These are phyloP conservation scores for Amphimallon solstitiale DNA, from an alignment of 2,888 invertebrate genomes.

Conservation along the genomic window DNA sequence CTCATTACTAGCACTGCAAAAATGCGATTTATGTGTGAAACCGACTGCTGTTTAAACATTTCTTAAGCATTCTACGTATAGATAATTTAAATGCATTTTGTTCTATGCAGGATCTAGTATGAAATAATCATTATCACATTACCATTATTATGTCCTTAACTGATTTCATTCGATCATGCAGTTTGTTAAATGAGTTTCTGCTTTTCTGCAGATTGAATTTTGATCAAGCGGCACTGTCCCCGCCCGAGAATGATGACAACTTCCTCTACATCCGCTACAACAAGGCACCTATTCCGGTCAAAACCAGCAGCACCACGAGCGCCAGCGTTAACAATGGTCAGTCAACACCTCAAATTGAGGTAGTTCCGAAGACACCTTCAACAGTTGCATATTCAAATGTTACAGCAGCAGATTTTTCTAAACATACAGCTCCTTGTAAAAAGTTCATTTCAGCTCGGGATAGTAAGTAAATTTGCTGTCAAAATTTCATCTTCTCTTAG, in stretches of 20 bases:
- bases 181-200: conserved; percentile 8
- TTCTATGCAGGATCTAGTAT: not conserved
- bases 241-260: conserved; percentile 79
- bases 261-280: conserved; percentile 71
- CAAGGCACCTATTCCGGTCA: conserved; percentile 50
- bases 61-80: no score
- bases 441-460: conserved; percentile 64
- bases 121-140: not conserved
- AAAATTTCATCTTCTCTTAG: not conserved
- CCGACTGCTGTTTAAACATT: no score
- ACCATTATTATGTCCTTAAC: not conserved
- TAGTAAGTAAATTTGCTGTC: conserved; percentile 47
- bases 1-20: no score
- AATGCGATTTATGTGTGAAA: no score
- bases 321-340: conserved; percentile 12
- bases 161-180: not conserved
- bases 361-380: conserved; percentile 33
- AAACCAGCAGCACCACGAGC: conserved; percentile 19
- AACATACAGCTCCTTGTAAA: conserved; percentile 76
- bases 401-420: conserved; percentile 66
- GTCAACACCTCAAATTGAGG: conserved; percentile 30
- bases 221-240: conserved; percentile 71
- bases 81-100: no score
- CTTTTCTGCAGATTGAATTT: conserved; percentile 66
- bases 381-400: conserved; percentile 48